Evolutionary conservation across 2,888 invertebrate genomes (phyloP).

Genomic region (Campoletis raptor): DNA sequence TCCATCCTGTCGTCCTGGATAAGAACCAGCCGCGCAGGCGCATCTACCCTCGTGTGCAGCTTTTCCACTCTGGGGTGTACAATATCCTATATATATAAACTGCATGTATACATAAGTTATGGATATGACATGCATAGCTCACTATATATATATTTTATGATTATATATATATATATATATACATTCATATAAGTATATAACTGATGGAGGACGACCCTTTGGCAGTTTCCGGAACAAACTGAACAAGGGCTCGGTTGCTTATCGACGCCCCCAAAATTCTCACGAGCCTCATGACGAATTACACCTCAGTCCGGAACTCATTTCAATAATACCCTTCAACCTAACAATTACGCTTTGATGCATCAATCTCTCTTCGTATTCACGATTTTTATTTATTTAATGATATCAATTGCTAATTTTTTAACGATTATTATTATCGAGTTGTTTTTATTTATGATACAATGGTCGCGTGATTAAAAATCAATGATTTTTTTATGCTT

Average conservation of each 20-base stretch:
- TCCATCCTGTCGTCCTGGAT: constrained; percentile 27
- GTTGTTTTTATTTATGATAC: background rate
- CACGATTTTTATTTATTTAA: background rate
- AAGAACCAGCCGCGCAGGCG: constrained; percentile 54
- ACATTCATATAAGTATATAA: background rate
- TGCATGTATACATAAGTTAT: constrained; percentile 8
- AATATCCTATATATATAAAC: constrained; percentile 7
- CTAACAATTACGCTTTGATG: background rate
- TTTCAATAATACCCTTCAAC: constrained; percentile 54
- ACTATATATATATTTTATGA: background rate
- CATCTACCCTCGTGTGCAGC: constrained; percentile 22
- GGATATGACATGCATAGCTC: constrained; percentile 7
- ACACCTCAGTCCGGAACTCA: constrained; percentile 51
- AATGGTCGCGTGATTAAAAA: background rate
- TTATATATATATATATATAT: constrained; percentile 2
- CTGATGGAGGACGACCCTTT: constrained; percentile 53
- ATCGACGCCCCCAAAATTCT: constrained; percentile 64
- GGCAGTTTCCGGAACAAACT: constrained; percentile 57
- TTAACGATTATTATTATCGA: background rate
- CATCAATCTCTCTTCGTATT: background rate
- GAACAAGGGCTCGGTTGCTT: constrained; percentile 55
- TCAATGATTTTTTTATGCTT: too few species aligned
- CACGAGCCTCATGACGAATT: constrained; percentile 60
- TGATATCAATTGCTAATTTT: background rate
- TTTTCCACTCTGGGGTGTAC: constrained; percentile 37